Base-by-base conservation (phyloP, 2,113 vertebrate species). In the Epinephelus lanceolatus region DNA sequence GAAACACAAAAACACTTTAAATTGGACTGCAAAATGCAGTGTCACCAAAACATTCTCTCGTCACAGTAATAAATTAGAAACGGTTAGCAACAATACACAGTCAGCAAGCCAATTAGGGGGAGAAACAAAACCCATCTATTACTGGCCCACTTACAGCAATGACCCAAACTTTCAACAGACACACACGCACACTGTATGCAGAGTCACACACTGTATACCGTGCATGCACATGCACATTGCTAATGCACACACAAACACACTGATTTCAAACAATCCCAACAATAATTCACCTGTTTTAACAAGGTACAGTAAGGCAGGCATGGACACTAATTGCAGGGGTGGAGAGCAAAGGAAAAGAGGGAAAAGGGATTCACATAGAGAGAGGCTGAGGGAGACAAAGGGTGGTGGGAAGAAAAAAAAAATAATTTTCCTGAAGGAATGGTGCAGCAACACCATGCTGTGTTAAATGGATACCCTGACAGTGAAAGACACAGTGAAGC, bases 201-300 rank as follows among this genome's bases (percentile, higher is more conserved):
- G 25, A 53, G 3, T 1, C 52, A 63, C 67, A 76, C 56, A 76
- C 21, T 12, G 37, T 51, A 37, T 25, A 45, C 8, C 5, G 42
- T 77, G 30, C 12, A 33, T 45, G 7, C 27, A 77, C 55, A 65
- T 2, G 57, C 49, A 65, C 52, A 25, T 11, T 30, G 8, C 53
- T 27, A 40, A 21, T 1, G 7, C 23, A 80, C 37, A 72, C 33
- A 69, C 13, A 76, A 37, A 65, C 18, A 23, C 40, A 71, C 60
- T 40, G 70, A 88, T 88, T 92, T 73, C 71, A 86, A 76, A 84
- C 25, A 77, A 78, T 86, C 60, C 70, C 42, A 78, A 76, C 57
- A 76, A 85, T 86, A 90, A 90, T 85, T 86, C 83, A 86, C 67
- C 86, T 88, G 72, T 80, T 90, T 89, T 86, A 91, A 92, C 86